phyloP scores from a whole-genome alignment of 2,888 invertebrate species.

The Tetranychus piercei region DNA sequence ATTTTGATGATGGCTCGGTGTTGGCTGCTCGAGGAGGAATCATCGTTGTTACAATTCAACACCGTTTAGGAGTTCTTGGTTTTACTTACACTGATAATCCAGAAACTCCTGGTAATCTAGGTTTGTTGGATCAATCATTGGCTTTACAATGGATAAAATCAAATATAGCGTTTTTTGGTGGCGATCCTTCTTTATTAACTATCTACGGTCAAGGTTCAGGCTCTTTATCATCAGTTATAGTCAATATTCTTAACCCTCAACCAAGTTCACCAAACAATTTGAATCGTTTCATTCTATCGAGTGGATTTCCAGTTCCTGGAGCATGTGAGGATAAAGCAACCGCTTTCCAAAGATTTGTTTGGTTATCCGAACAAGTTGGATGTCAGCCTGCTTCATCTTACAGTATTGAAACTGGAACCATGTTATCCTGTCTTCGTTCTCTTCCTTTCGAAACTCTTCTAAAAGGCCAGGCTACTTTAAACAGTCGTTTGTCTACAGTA shows the following conservation, averaged over 20 bases:
- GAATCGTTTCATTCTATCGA: background rate
- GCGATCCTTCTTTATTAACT: background rate
- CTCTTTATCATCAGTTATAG: background rate
- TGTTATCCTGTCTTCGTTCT: background rate
- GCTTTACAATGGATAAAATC: background rate
- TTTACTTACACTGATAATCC: background rate
- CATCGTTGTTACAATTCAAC: background rate
- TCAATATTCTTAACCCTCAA: background rate
- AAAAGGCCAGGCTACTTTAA: background rate
- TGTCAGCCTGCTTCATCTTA: background rate
- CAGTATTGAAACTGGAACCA: background rate
- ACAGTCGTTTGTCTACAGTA: background rate
- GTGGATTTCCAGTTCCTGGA: background rate
- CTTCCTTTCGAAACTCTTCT: background rate
- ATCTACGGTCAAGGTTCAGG: background rate
- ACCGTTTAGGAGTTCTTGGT: background rate
- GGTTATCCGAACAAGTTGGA: background rate
- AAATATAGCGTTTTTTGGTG: background rate
- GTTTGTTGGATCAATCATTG: background rate
- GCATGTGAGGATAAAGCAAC: background rate
- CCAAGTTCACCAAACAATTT: background rate
- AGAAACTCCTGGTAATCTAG: background rate
- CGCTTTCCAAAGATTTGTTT: background rate
- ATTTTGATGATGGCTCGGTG: background rate
- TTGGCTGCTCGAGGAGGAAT: background rate